phyloP scores from a whole-genome alignment of 2,797 vertebrate genomes.

The Thunnus albacares region DNA sequence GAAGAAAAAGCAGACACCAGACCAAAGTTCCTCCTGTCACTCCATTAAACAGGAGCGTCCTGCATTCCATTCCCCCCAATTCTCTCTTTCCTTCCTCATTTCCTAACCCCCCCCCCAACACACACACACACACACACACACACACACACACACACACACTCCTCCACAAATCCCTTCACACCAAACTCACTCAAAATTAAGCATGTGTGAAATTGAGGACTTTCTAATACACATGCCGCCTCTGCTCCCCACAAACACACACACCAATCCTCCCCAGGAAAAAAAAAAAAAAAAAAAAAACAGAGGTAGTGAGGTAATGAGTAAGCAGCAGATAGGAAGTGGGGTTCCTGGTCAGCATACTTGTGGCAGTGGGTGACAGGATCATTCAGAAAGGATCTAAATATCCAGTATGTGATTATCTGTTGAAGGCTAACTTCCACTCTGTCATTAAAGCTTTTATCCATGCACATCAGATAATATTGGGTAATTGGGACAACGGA shows the following conservation, averaged over 20 bases:
- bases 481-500: no score
- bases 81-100: slow-evolving; percentile 80
- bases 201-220: slow-evolving; percentile 99
- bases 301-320: slow-evolving; percentile 44
- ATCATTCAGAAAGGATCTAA: neutral
- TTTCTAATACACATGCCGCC: slow-evolving; percentile 90
- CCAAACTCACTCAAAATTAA: slow-evolving; percentile 97
- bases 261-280: slow-evolving; percentile 7
- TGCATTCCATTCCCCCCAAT: slow-evolving; percentile 91
- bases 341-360: slow-evolving; percentile 82
- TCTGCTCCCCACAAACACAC: slow-evolving; percentile 67
- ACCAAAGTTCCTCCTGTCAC: slow-evolving; percentile 89
- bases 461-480: neutral
- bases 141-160: slow-evolving; percentile 68
- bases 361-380: slow-evolving; percentile 1
- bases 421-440: neutral
- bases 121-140: neutral
- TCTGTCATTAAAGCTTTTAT: slow-evolving; percentile 15
- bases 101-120: slow-evolving; percentile 71
- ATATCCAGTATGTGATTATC: slow-evolving; percentile 6
- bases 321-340: slow-evolving; percentile 57
- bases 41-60: slow-evolving; percentile 96
- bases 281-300: slow-evolving; percentile 15
- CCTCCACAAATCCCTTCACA: slow-evolving; percentile 96
- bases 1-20: slow-evolving; percentile 86